Evolutionary conservation across 2,797 vertebrate genomes (phyloP).

Genomic region (Bufotes viridis): DNA sequence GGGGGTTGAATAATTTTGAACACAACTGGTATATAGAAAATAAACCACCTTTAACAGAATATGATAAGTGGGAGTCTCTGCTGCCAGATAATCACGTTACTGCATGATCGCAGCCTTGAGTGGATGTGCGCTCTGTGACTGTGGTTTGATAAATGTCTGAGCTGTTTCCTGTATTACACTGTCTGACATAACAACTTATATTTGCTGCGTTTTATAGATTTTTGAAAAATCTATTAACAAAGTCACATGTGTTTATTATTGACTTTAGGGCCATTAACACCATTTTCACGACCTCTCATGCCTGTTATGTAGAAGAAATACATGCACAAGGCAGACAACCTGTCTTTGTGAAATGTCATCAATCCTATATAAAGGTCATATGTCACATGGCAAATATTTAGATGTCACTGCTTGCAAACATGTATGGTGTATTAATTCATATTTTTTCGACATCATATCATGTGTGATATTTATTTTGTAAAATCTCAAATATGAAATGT

Average conservation of each 20-base stretch:
- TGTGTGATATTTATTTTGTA: too few relatives aligned
- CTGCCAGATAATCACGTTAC: too few relatives aligned
- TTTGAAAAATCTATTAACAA: slow-evolving; percentile 17
- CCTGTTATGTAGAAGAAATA: slow-evolving; percentile 12
- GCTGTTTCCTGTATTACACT: neutral
- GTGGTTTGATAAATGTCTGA: neutral
- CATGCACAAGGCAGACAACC: neutral
- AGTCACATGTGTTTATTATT: slow-evolving; percentile 26
- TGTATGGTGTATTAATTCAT: too few relatives aligned
- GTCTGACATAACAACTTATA: neutral
- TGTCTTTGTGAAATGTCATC: neutral
- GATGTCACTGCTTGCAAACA: neutral
- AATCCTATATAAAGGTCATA: slow-evolving; percentile 8
- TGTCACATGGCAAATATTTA: neutral
- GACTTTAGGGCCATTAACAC: neutral
- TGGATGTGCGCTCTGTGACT: neutral
- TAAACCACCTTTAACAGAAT: too few relatives aligned
- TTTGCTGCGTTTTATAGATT: neutral
- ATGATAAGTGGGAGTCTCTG: too few relatives aligned
- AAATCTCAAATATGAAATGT: too few relatives aligned
- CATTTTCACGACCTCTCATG: neutral
- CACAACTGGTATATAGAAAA: too few relatives aligned
- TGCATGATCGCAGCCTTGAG: too few relatives aligned
- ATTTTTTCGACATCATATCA: too few relatives aligned
- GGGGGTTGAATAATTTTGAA: too few relatives aligned